Conservation (phyloP, 2,888 invertebrate genomes). For the Crocallis elinguaria region DNA sequence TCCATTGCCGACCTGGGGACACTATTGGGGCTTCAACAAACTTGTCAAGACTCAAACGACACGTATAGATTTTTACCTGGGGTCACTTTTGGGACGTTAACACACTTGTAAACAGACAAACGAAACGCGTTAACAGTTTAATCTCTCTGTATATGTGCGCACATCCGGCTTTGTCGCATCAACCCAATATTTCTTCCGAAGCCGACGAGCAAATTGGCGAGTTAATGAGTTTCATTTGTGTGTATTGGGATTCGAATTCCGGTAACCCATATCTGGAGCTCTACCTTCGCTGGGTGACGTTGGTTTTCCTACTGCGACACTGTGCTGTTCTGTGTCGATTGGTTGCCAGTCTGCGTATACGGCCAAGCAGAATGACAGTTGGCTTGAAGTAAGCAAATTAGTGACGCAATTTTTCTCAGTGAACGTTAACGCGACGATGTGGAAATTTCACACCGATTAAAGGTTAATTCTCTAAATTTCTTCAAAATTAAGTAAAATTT, state of each 20-base stretch:
- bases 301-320: conserved; percentile 41
- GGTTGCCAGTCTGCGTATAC: neutral
- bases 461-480: too few relatives aligned
- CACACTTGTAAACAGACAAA: neutral
- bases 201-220: conserved; percentile 64
- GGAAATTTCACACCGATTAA: too few relatives aligned
- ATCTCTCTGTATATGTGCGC: neutral
- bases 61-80: neutral
- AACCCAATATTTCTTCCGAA: conserved; percentile 30
- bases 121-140: neutral
- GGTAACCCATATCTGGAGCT: conserved; percentile 39
- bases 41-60: neutral
- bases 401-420: too few relatives aligned
- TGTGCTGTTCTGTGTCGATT: conserved; percentile 32
- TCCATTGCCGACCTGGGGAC: neutral
- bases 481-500: too few relatives aligned
- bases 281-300: conserved; percentile 33
- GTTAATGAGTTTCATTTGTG: conserved; percentile 65
- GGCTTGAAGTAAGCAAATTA: neutral
- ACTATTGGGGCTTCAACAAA: neutral
- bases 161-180: conserved; percentile 17
- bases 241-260: conserved; percentile 57
- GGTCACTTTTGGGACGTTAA: neutral
- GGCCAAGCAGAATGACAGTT: neutral
- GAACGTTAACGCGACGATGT: too few relatives aligned